phyloP scores from a whole-genome alignment of 2,797 vertebrate species.

The Eupleurogrammus muticus region DNA sequence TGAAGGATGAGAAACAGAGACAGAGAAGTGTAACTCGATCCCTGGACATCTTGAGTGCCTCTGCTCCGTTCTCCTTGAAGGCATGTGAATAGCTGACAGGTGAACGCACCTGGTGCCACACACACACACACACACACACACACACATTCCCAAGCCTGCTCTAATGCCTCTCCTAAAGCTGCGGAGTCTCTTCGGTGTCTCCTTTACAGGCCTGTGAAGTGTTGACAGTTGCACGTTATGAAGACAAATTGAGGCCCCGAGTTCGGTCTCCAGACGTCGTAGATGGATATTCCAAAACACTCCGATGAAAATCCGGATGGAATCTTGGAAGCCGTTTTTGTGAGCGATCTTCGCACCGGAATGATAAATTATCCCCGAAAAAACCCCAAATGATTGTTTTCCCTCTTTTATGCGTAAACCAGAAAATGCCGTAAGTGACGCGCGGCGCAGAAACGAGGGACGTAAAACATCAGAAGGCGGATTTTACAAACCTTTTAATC shows the following conservation, averaged over 20 bases:
- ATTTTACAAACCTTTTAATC: conserved; percentile 18
- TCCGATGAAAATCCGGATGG: conserved; percentile 39
- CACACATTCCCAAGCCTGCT: conserved; percentile 29
- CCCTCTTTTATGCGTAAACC: neutral
- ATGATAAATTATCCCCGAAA: conserved; percentile 45
- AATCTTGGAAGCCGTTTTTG: conserved; percentile 40
- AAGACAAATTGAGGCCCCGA: conserved; percentile 69
- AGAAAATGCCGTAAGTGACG: conserved; percentile 20
- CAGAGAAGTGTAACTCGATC: conserved; percentile 69
- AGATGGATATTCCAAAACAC: conserved; percentile 58
- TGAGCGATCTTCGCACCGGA: conserved; percentile 14
- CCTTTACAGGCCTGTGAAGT: conserved; percentile 57
- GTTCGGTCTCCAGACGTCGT: conserved; percentile 43
- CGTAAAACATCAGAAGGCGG: neutral
- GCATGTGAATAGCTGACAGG: conserved; percentile 66
- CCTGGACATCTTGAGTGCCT: conserved; percentile 61
- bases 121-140: conserved; percentile 12
- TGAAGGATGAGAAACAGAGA: conserved; percentile 61
- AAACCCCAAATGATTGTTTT: conserved; percentile 23
- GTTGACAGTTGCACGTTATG: conserved; percentile 71
- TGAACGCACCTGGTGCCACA: conserved; percentile 71
- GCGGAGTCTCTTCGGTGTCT: conserved; percentile 54
- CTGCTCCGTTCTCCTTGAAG: conserved; percentile 65
- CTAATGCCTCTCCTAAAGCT: conserved; percentile 53
- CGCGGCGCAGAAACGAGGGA: neutral